phyloP scores from a whole-genome alignment of 2,888 invertebrate genomes.

The Spisula solida region DNA sequence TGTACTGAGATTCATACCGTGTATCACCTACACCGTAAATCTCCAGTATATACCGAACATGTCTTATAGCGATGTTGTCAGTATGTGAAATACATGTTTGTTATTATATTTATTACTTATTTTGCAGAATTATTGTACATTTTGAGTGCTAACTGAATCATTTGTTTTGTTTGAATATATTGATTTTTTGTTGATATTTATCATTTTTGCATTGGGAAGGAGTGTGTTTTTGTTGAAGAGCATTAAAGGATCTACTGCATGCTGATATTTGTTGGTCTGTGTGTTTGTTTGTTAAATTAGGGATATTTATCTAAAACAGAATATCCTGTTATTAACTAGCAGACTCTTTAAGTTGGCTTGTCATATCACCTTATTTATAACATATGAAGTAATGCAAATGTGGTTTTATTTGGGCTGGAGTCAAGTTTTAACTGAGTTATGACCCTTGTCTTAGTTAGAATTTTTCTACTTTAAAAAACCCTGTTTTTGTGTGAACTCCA shows the following conservation, averaged over 20 bases:
- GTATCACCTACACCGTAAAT: not conserved
- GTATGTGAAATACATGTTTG: not conserved
- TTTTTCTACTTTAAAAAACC: too few species aligned
- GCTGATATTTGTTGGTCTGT: not conserved
- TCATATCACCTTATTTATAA: too few species aligned
- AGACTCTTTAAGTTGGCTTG: too few species aligned
- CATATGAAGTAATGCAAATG: too few species aligned
- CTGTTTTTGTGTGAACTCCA: too few species aligned
- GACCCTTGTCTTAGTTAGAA: too few species aligned
- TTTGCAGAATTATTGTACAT: not conserved
- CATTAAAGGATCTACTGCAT: not conserved
- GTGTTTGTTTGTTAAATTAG: not conserved
- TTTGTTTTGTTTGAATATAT: not conserved
- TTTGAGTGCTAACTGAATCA: not conserved
- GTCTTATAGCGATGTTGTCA: conserved; percentile 3
- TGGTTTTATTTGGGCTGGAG: too few species aligned
- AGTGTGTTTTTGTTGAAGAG: not conserved
- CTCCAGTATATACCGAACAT: not conserved
- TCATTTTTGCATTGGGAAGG: not conserved
- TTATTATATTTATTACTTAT: not conserved
- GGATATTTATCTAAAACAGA: too few species aligned
- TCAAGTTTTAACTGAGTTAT: too few species aligned
- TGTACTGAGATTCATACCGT: too few species aligned
- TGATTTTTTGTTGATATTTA: not conserved
- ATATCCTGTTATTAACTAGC: too few species aligned